Conservation (phyloP, 35 echinoderm and acorn worm genomes). For the Ophiothrix spiculata region DNA sequence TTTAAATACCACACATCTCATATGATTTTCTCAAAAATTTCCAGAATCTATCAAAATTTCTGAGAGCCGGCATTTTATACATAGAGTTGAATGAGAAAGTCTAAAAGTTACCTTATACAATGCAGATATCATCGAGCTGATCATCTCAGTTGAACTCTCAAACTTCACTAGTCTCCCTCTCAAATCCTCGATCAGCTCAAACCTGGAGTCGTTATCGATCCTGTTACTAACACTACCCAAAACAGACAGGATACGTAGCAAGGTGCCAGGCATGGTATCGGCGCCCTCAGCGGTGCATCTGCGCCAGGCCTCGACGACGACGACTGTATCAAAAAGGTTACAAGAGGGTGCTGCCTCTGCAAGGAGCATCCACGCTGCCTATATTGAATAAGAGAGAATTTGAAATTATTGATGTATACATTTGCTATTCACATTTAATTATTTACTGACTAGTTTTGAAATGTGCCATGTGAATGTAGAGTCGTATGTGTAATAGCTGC, state of each 20-base stretch:
- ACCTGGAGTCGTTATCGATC: slow-evolving; percentile 19
- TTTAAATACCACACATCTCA: too few relatives aligned
- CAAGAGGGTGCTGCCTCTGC: slow-evolving; percentile 54
- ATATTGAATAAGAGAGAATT: background rate
- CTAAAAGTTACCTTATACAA: slow-evolving; percentile 74
- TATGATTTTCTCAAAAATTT: too few relatives aligned
- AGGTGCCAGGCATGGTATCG: background rate
- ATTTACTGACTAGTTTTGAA: background rate
- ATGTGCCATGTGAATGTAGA: too few relatives aligned
- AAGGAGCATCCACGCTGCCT: slow-evolving; percentile 94
- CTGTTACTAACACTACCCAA: slow-evolving; percentile 52
- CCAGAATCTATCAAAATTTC: too few relatives aligned
- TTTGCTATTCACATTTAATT: background rate
- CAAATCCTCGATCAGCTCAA: slow-evolving; percentile 49
- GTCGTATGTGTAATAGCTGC: too few relatives aligned
- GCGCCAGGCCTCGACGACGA: slow-evolving; percentile 63
- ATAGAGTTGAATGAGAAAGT: slow-evolving; percentile 80
- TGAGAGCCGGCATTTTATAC: too few relatives aligned
- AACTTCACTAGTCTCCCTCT: slow-evolving; percentile 42
- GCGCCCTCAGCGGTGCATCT: slow-evolving; percentile 5
- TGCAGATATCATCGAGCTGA: slow-evolving; percentile 51
- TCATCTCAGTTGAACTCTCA: slow-evolving; percentile 57
- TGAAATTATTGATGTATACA: background rate
- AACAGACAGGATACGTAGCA: slow-evolving; percentile 61
- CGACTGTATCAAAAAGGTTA: slow-evolving; percentile 36